Evolutionary conservation across 2,797 vertebrate species (phyloP).

Genomic region (Micromesistius poutassou): DNA sequence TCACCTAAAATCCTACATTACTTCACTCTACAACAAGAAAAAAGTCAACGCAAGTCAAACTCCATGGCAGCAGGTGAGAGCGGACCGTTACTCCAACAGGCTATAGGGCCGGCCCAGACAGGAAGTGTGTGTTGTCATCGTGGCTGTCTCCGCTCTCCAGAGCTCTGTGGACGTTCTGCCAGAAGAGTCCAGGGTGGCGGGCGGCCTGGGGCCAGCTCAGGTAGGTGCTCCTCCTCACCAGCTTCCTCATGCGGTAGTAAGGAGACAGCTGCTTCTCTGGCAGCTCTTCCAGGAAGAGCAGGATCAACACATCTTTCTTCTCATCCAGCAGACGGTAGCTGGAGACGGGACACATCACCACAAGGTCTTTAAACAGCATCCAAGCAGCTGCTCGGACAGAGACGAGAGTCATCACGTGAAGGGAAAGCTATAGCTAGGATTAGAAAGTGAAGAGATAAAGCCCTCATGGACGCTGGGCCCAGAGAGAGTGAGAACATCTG

Average conservation of each 20-base stretch:
- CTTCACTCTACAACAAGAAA: no score
- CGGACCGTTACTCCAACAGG: not conserved
- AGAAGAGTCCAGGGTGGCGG: constrained; percentile 28
- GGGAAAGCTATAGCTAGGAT: not conserved
- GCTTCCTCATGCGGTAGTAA: constrained; percentile 43
- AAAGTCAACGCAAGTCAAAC: not conserved
- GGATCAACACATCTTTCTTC: constrained; percentile 49
- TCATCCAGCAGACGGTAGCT: constrained; percentile 54
- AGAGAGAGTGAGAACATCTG: not conserved
- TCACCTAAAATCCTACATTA: no score
- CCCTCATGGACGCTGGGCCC: no score
- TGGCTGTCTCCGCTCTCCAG: constrained; percentile 13
- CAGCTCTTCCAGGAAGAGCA: constrained; percentile 58
- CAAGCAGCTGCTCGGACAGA: not conserved
- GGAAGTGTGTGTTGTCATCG: not conserved
- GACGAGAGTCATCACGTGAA: no score
- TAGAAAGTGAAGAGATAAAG: no score
- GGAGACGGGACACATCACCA: not conserved
- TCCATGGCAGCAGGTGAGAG: not conserved
- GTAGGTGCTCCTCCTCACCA: constrained; percentile 49
- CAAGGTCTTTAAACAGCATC: not conserved
- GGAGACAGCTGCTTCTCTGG: constrained; percentile 35
- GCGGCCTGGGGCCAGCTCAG: constrained; percentile 48
- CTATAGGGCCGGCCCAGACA: not conserved
- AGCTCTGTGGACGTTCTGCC: constrained; percentile 42